These are phyloP conservation scores for Onychomys leucogaster DNA, from an alignment of 2,797 vertebrate species.

Conservation along the genomic window DNA sequence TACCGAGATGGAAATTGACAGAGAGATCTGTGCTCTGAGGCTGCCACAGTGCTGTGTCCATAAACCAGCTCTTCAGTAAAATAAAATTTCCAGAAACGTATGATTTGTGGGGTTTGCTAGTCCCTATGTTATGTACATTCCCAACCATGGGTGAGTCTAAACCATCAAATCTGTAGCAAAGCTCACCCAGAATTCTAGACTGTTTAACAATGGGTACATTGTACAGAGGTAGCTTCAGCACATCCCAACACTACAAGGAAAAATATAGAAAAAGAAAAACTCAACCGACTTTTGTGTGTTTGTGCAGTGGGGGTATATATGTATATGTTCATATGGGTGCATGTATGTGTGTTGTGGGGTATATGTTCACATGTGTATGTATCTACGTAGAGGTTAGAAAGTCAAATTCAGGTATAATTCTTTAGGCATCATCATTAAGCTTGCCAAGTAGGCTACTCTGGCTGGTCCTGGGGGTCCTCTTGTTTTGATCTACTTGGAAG, in stretches of 20 bases:
- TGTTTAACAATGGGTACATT: background rate
- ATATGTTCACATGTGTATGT: background rate
- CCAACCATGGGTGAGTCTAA: background rate
- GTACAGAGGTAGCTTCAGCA: background rate
- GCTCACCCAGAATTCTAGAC: background rate
- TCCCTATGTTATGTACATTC: background rate
- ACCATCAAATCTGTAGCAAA: background rate
- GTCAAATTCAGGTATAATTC: background rate
- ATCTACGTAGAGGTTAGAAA: background rate
- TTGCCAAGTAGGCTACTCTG: background rate
- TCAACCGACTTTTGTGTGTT: background rate
- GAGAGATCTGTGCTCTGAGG: background rate
- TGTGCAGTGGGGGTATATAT: background rate
- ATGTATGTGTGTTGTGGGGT: background rate
- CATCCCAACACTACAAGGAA: background rate
- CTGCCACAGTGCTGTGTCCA: background rate
- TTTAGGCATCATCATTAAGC: background rate
- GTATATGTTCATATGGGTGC: background rate
- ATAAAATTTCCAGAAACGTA: background rate
- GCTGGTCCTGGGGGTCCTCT: background rate
- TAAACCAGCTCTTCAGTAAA: conserved; percentile 8
- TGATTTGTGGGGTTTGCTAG: background rate
- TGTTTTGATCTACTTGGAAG: background rate
- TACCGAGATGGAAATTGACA: background rate
- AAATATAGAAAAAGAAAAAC: background rate